Evolutionary conservation across 2,888 invertebrate genomes (phyloP).

Genomic region (Xanthorhoe spadicearia): DNA sequence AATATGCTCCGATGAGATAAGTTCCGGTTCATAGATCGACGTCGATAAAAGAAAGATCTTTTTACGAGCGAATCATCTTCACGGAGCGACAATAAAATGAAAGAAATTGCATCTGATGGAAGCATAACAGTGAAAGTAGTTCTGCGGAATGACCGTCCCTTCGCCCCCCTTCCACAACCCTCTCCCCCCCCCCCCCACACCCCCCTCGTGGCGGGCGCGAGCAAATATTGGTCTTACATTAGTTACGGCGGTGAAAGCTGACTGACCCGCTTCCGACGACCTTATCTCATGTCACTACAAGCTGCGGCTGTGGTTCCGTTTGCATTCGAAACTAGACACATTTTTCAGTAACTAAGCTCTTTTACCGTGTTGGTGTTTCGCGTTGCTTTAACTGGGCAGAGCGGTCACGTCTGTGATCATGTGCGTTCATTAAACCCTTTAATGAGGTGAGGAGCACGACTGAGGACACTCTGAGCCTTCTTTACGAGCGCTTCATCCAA

Average conservation of each 20-base stretch:
- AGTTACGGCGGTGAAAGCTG: neutral
- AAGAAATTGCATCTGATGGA: slow-evolving; percentile 25
- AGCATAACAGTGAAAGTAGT: slow-evolving; percentile 24
- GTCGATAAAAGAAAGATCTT: slow-evolving; percentile 11
- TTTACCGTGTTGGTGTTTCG: too few relatives aligned
- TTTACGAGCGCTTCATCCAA: neutral
- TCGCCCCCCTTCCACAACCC: neutral
- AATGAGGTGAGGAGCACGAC: neutral
- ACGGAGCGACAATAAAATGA: slow-evolving; percentile 21
- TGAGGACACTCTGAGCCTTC: neutral
- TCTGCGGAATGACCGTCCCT: slow-evolving; percentile 17
- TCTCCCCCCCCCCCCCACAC: neutral
- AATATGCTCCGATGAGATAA: slow-evolving; percentile 18
- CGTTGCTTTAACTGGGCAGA: neutral
- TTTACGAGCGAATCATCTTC: slow-evolving; percentile 24
- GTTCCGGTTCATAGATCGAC: slow-evolving; percentile 4
- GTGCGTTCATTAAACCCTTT: neutral
- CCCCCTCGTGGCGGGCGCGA: neutral
- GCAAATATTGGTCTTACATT: slow-evolving; percentile 21
- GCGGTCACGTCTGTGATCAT: neutral
- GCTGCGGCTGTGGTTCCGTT: neutral
- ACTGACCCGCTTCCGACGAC: neutral
- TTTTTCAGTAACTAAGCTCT: neutral
- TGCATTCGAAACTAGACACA: neutral
- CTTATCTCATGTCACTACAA: neutral